Evolutionary conservation across 2,888 invertebrate species (phyloP), one percentile per base, ranked within the genome.

Genomic region (Ectobius pallidus): DNA sequence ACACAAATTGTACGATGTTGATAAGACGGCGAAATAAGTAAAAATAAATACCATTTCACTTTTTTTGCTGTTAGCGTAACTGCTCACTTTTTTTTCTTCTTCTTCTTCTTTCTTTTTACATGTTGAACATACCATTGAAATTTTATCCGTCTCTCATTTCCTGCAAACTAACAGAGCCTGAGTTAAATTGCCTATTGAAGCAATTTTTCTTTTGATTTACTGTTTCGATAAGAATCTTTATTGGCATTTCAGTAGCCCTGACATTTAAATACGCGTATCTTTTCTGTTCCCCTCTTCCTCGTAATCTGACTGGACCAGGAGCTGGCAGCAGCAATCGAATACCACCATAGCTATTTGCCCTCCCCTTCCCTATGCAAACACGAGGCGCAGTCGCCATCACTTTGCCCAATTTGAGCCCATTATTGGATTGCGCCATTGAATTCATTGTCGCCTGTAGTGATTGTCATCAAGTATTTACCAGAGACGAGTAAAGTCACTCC

Each of bases 371-470:
- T 49, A 2, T 18, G 49, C 22, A 20, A 11, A 49, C 1, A 49
- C 9, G 7, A 39, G n/a, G n/a, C n/a, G n/a, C n/a, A 6, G 39
- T 39, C 39, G 18, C 20, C 18, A 4, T 49, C 49, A 20, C 49
- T 49, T 49, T 18, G 49, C 49, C 22, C 20, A 49, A 49, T 49
- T 49, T 49, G 49, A 49, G 49, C n/a, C n/a, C n/a, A n/a, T n/a
- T n/a, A n/a, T 14, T 49, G 49, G 22, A 49, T 20, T 49, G 18
- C 22, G 49, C 22, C 49, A 20, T 11, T 49, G 49, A 49, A 18
- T 49, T 20, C 49, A 20, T 22, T 18, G 49, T 49, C 49, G 20
- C 22, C 18, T 20, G 20, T 7, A 49, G 3, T 49, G 49, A 49
- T 49, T 20, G 20, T 20, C 49, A 20, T 22, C 1, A 20, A 49